Evolutionary conservation across 2,113 vertebrate genomes (phyloP), one percentile per base, ranked within the genome.

Genomic region (Manacus vitellinus): DNA sequence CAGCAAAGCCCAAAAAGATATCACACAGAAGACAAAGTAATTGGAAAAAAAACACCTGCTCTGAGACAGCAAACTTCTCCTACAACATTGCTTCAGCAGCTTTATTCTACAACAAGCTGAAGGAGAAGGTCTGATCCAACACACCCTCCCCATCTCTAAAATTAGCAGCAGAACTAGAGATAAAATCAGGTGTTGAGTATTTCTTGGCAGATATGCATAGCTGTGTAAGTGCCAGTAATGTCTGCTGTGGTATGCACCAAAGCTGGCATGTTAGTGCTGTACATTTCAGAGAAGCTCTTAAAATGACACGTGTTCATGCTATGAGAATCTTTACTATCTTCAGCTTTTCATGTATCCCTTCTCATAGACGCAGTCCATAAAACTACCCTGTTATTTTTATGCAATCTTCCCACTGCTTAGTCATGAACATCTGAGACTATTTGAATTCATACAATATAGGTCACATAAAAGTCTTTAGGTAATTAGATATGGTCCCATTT

Each of bases 181-280:
- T 68, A 80, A 94, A 97, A 85, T 24, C 3, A 15, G 19, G 81
- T 76, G 92, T 68, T 85, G 92, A 89, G 33, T 77, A 89, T 78
- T 88, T 88, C 90, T 85, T 92, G 96, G 95, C 89, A 95, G 75
- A 30, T 15, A 39, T 0, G 2, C 22, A 37, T 31, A 33, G 49
- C 70, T 68, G 62, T 63, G 51, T 51, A 62, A n/a, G 65, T 85
- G 87, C 81, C 85, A 91, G 85, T 68, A 73, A 58, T 22, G 49
- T 82, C 93, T 88, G 95, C 88, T 52, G 31, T 39, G 93, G 94
- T 76, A 94, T 83, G 93, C 79, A 47, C 76, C 56, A 55, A 92
- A 89, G 78, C 59, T 96, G 96, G 96, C 52, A 33, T 8, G 30
- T 72, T 49, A 88, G 67, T 51, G 41, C 19, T 80, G 81, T 17